phyloP scores from a whole-genome alignment of 1,140 invertebrate species.

The Anagrus nilaparvatae region DNA sequence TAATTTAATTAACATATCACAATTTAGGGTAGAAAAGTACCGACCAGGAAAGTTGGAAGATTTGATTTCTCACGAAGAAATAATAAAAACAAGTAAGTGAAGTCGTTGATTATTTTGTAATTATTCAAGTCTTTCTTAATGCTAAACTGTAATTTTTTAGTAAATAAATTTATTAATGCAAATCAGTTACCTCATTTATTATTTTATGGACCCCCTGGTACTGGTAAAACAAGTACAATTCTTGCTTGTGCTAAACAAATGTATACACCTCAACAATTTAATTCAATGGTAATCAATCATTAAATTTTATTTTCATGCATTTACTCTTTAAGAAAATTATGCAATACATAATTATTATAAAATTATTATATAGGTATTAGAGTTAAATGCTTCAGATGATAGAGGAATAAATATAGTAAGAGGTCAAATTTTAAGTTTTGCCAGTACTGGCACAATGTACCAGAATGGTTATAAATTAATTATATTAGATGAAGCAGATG shows the following conservation, averaged over 20 bases:
- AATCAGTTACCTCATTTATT: conserved; percentile 91
- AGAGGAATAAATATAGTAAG: conserved; percentile 95
- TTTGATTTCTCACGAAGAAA: conserved; percentile 94
- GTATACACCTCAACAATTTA: conserved; percentile 78
- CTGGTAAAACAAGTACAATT: conserved; percentile 97
- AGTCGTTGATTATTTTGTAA: conserved; percentile 8
- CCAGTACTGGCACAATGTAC: conserved; percentile 93
- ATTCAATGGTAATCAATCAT: conserved; percentile 62
- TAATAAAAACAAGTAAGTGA: conserved; percentile 86
- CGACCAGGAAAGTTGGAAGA: conserved; percentile 83
- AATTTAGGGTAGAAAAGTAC: conserved; percentile 94
- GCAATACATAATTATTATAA: conserved; percentile 2
- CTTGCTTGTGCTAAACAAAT: conserved; percentile 90
- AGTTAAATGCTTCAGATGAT: conserved; percentile 98
- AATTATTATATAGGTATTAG: conserved; percentile 53
- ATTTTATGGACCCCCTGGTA: conserved; percentile 98
- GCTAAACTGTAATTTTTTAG: conserved; percentile 47
- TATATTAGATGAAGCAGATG: conserved; percentile 98
- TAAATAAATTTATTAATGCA: conserved; percentile 85
- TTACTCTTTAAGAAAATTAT: neutral
- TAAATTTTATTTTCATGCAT: neutral
- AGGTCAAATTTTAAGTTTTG: conserved; percentile 94
- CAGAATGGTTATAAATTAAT: conserved; percentile 91
- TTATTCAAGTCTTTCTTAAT: conserved; percentile 10
- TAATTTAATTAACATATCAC: conserved; percentile 12